A percentile compares a stretch with the other conserved stretches of the same genome.
phyloP scores from a whole-genome alignment of 2,888 invertebrate genomes.

The Drosophila prostipennis region DNA sequence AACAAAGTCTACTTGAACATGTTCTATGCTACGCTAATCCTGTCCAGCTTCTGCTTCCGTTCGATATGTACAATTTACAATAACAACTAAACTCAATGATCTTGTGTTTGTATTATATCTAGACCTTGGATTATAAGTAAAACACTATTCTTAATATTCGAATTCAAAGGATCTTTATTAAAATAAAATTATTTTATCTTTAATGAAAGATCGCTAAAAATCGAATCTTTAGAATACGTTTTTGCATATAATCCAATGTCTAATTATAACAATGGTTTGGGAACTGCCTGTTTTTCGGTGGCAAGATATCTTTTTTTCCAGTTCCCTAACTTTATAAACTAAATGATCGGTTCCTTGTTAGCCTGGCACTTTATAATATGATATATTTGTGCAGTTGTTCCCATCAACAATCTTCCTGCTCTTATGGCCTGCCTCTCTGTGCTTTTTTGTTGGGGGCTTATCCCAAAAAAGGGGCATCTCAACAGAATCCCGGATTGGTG shows the following conservation, averaged over 20 bases:
- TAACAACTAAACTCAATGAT: constrained; percentile 36
- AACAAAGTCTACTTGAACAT: constrained; percentile 40
- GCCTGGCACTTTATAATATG: constrained; percentile 20
- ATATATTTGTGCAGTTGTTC: constrained; percentile 42
- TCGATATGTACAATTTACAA: constrained; percentile 55
- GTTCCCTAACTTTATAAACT: background rate
- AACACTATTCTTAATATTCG: too few relatives aligned
- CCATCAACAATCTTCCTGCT: constrained; percentile 43
- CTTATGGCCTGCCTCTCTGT: constrained; percentile 78
- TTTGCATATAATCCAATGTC: too few relatives aligned
- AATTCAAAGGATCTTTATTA: too few relatives aligned
- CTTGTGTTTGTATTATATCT: too few relatives aligned
- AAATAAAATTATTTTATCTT: too few relatives aligned
- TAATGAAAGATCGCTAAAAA: too few relatives aligned
- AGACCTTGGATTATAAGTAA: too few relatives aligned
- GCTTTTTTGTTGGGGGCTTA: constrained; percentile 36
- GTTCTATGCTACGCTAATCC: constrained; percentile 55
- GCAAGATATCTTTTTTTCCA: background rate
- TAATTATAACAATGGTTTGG: too few relatives aligned
- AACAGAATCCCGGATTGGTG: constrained; percentile 97
- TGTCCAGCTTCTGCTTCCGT: constrained; percentile 25
- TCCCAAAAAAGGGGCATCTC: constrained; percentile 47
- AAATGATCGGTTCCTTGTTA: constrained; percentile 8
- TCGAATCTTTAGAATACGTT: too few relatives aligned
- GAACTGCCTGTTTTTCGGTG: background rate